Conservation (phyloP, 2,113 vertebrate species). For the Lagopus muta region DNA sequence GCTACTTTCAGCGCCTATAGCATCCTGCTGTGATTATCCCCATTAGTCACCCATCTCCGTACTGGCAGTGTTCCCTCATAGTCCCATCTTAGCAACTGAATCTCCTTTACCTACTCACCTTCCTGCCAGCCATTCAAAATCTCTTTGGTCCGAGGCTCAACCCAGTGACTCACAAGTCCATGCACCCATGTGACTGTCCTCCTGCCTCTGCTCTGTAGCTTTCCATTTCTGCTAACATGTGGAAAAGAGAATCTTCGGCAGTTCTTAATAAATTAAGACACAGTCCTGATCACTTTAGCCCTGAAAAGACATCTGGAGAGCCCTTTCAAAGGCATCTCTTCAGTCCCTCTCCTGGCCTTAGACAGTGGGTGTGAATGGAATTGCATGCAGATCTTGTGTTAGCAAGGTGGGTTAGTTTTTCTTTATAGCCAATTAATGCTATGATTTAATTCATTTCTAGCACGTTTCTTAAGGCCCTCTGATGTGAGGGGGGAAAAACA, state of each 20-base stretch:
- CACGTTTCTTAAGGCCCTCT: not conserved
- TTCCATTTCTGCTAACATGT: not conserved
- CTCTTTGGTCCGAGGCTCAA: not conserved
- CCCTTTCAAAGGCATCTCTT: not conserved
- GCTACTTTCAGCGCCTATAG: not conserved
- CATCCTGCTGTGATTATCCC: too few species aligned
- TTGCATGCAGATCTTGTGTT: fast-evolving
- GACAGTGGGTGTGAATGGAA: fast-evolving
- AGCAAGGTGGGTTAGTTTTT: not conserved
- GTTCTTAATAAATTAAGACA: not conserved
- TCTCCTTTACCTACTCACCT: not conserved
- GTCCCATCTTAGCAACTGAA: not conserved
- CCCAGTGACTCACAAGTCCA: not conserved
- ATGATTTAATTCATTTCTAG: not conserved
- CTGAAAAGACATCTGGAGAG: not conserved
- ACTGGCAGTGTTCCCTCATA: not conserved
- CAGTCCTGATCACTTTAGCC: not conserved
- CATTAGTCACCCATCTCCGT: not conserved
- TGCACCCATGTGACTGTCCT: not conserved
- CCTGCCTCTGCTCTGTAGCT: not conserved
- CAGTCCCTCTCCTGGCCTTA: not conserved
- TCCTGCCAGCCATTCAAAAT: not conserved
- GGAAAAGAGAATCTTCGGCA: not conserved
- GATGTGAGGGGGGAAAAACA: not conserved
- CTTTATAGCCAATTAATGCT: not conserved